Evolutionary conservation across 1,140 invertebrate genomes (phyloP), one percentile per base, ranked within the genome.

Genomic region (Eumaeus atala): DNA sequence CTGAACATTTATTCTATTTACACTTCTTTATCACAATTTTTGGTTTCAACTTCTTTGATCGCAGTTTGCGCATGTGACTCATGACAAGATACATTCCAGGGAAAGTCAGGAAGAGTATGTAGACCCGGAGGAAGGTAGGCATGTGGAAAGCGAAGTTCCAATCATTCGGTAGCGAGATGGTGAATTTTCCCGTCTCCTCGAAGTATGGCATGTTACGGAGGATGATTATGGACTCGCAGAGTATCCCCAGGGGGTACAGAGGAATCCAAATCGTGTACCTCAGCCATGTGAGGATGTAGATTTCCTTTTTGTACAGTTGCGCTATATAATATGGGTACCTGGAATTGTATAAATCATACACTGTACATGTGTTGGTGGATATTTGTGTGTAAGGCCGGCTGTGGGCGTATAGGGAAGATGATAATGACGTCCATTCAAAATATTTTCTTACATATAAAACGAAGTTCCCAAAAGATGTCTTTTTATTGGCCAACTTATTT

Each of bases 211-310:
- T 95, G 77, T 95, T 92, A 61, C 93, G 89, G 9, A 95, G 83
- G 34, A 95, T 89, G 35, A 96, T 91, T 4, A 94, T 92, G 49
- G 95, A 94, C 90, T 98, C 97, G 72, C 93, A 94, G 1, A 97
- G 62, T 68, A 97, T 93, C 11, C 96, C 96, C 47, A 97, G 70
- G 0, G 97, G 97, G 83, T 98, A 98, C 0, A 98, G 87, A 0
- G 94, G 92, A 56, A 98, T 96, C 97, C 97, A 98, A 34, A 96
- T 90, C 0, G 95, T 95, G 72, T 98, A 98, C 21, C 97, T 90
- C 0, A 98, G 81, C 97, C 96, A 98, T 0, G 95, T 97, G n/a
- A 98, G 74, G 12, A 95, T 67, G 36, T 90, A 89, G 49, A 95
- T 89, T 59, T 96, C 90, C 28, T 91, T 89, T 34, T 95, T 92